A percentile compares a stretch with the other conserved stretches of the same genome.
phyloP scores from a whole-genome alignment of 2,888 invertebrate species.

The Coleophora flavipennella region DNA sequence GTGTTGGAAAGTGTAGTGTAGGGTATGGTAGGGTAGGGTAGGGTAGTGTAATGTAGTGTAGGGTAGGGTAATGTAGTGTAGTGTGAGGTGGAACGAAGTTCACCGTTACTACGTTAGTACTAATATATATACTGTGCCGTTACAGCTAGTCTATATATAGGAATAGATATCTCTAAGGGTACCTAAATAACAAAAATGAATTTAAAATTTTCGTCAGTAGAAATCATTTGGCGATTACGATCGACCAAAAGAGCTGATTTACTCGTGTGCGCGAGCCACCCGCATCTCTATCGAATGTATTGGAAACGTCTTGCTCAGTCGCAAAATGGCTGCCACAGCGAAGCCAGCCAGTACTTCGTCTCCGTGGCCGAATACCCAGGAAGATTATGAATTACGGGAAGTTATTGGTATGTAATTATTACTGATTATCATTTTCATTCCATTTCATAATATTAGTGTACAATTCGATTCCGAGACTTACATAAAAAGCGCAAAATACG shows the following conservation, averaged over 20 bases:
- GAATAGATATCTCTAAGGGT: too few species aligned
- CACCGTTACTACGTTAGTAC: too few species aligned
- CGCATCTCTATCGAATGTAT: conserved; percentile 39
- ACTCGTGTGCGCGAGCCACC: conserved; percentile 55
- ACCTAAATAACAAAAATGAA: too few species aligned
- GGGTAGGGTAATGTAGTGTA: too few species aligned
- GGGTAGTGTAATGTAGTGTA: too few species aligned
- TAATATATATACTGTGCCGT: too few species aligned
- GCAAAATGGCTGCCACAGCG: conserved; percentile 52
- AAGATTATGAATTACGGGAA: conserved; percentile 93
- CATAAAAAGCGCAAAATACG: background rate
- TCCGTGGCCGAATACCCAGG: conserved; percentile 91
- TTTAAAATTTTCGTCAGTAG: conserved; percentile 19
- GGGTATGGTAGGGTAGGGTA: too few species aligned
- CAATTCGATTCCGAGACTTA: background rate
- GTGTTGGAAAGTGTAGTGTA: too few species aligned
- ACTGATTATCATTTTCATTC: background rate
- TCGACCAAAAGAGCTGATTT: conserved; percentile 35
- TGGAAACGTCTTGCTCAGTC: conserved; percentile 48
- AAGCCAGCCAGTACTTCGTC: conserved; percentile 52
- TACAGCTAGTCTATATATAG: too few species aligned
- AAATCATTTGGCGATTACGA: conserved; percentile 44
- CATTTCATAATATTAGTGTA: too few species aligned
- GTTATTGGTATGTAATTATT: conserved; percentile 83
- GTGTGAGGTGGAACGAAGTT: too few species aligned